Conservation (phyloP, 2,797 vertebrate species). For the Falco rusticolus region DNA sequence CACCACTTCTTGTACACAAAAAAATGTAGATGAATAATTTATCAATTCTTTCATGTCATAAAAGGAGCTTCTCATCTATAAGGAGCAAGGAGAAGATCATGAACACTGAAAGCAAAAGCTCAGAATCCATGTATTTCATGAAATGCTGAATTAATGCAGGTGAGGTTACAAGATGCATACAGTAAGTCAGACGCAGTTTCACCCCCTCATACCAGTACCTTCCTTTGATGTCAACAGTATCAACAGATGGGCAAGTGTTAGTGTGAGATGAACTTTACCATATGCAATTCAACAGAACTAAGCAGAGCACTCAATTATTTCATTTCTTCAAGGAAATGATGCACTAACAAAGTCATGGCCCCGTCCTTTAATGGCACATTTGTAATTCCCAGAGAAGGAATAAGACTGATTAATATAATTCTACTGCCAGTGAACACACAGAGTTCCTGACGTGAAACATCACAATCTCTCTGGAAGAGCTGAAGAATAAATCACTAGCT, state of each 20-base stretch:
- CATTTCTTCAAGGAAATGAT: constrained; percentile 57
- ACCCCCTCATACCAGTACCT: background rate
- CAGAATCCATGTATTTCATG: background rate
- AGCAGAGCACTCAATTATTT: constrained; percentile 49
- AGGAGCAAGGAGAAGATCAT: background rate
- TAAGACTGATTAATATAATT: constrained; percentile 38
- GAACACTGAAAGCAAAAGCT: background rate
- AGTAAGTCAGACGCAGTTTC: background rate
- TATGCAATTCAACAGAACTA: background rate
- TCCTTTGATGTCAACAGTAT: constrained; percentile 19
- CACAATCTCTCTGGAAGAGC: constrained; percentile 24
- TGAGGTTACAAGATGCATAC: background rate
- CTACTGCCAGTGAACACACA: background rate
- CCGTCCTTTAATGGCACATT: constrained; percentile 36
- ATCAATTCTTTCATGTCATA: background rate
- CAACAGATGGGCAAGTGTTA: background rate
- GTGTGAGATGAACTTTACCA: constrained; percentile 12
- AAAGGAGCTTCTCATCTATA: background rate
- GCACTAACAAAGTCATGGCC: constrained; percentile 26
- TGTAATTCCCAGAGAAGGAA: constrained; percentile 28
- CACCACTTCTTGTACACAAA: background rate
- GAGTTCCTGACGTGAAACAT: constrained; percentile 41
- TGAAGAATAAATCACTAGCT: constrained; percentile 50
- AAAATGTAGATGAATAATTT: constrained; percentile 28
- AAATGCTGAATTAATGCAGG: constrained; percentile 16